These are phyloP conservation scores for Cynopterus sphinx DNA, from an alignment of 2,797 vertebrate species.

Conservation along the genomic window DNA sequence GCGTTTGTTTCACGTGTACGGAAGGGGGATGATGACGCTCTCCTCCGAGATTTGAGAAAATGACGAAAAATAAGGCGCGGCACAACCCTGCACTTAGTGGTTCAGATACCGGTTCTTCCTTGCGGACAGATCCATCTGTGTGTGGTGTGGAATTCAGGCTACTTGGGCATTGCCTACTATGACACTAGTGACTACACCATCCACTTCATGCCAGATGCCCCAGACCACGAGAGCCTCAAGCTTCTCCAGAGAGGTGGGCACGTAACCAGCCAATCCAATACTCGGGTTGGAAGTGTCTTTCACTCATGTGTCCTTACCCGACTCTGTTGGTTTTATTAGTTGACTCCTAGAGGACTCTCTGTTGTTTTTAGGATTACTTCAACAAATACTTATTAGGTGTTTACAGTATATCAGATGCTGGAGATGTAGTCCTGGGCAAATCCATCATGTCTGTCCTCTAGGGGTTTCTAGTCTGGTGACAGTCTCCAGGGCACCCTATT, in stretches of 20 bases:
- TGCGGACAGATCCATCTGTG: constrained; percentile 89
- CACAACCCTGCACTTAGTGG: background rate
- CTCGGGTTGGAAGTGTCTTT: background rate
- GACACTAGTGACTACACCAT: constrained; percentile 90
- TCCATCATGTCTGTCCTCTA: background rate
- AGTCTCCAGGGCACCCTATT: background rate
- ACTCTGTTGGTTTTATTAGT: background rate
- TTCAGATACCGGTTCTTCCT: background rate
- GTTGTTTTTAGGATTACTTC: constrained; percentile 7
- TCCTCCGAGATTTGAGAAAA: background rate
- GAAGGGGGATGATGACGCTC: background rate
- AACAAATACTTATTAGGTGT: background rate
- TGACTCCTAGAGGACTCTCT: background rate
- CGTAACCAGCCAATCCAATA: background rate
- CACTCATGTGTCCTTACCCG: background rate
- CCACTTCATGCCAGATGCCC: constrained; percentile 92
- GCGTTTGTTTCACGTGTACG: background rate
- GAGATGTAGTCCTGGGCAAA: background rate
- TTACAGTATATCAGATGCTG: background rate
- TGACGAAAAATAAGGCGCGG: background rate
- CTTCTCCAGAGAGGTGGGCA: constrained; percentile 89
- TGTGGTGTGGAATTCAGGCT: constrained; percentile 89
- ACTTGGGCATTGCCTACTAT: constrained; percentile 93
- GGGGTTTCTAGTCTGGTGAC: background rate
- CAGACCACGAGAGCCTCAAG: constrained; percentile 89